Conservation (phyloP, 2,797 vertebrate species). For the Fistularia tabacaria region DNA sequence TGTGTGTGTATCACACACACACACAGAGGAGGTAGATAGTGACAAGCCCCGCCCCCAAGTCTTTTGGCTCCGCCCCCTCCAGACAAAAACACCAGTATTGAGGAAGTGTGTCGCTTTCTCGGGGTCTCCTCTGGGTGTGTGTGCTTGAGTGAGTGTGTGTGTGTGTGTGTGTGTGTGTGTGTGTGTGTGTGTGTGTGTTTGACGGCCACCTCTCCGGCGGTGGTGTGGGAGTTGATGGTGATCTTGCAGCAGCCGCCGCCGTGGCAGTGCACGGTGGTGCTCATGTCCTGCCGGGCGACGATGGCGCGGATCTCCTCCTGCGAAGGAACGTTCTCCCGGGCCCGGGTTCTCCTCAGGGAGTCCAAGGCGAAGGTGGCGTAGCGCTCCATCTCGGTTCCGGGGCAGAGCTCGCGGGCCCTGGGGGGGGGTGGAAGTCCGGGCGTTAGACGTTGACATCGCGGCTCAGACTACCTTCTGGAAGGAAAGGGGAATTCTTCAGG, state of each 20-base stretch:
- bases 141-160: too few relatives aligned
- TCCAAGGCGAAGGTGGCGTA: constrained; percentile 85
- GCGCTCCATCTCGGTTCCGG: constrained; percentile 88
- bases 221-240: constrained; percentile 93
- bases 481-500: not conserved
- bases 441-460: not conserved
- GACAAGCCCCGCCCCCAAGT: too few relatives aligned
- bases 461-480: not conserved
- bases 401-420: constrained; percentile 88
- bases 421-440: not conserved
- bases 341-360: constrained; percentile 86
- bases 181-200: too few relatives aligned
- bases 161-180: too few relatives aligned
- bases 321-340: constrained; percentile 89
- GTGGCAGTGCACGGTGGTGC: constrained; percentile 90
- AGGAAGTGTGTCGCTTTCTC: too few relatives aligned
- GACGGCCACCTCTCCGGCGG: constrained; percentile 87
- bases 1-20: too few relatives aligned
- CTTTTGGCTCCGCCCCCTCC: too few relatives aligned
- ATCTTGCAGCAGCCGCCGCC: constrained; percentile 97
- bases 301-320: constrained; percentile 90
- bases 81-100: too few relatives aligned
- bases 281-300: constrained; percentile 90
- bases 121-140: too few relatives aligned
- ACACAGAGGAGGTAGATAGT: too few relatives aligned